These are phyloP conservation scores for Colinus virginianus DNA, from an alignment of 2,113 vertebrate species.

Conservation along the genomic window DNA sequence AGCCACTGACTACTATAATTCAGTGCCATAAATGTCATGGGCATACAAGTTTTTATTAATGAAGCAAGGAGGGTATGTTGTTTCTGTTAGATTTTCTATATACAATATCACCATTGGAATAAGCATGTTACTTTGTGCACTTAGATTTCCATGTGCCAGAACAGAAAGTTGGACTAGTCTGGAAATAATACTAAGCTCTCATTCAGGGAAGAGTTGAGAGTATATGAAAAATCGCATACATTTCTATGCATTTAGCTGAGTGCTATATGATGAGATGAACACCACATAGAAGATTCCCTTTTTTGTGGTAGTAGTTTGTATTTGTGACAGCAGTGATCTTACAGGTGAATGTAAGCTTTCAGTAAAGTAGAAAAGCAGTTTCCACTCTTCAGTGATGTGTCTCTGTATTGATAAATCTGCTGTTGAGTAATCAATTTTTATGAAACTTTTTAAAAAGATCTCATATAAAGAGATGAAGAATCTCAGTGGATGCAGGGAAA, in stretches of 20 bases:
- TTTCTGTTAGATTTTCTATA: too few species aligned
- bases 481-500: background rate
- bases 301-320: background rate
- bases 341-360: background rate
- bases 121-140: background rate
- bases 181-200: background rate
- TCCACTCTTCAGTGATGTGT: background rate
- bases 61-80: background rate
- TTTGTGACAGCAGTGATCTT: background rate
- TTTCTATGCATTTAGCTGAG: background rate
- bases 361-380: background rate
- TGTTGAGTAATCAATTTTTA: background rate
- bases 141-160: background rate
- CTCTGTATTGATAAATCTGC: background rate
- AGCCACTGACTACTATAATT: slow-evolving; percentile 72
- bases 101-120: background rate
- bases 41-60: slow-evolving; percentile 20
- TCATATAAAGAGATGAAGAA: too few species aligned
- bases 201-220: slow-evolving; percentile 25
- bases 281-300: background rate
- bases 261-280: background rate
- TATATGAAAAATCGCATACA: background rate
- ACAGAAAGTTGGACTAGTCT: background rate
- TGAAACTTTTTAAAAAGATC: background rate
- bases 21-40: slow-evolving; percentile 43